Evolutionary conservation across 2,113 vertebrate genomes (phyloP).

Genomic region (Brienomyrus longianalis): DNA sequence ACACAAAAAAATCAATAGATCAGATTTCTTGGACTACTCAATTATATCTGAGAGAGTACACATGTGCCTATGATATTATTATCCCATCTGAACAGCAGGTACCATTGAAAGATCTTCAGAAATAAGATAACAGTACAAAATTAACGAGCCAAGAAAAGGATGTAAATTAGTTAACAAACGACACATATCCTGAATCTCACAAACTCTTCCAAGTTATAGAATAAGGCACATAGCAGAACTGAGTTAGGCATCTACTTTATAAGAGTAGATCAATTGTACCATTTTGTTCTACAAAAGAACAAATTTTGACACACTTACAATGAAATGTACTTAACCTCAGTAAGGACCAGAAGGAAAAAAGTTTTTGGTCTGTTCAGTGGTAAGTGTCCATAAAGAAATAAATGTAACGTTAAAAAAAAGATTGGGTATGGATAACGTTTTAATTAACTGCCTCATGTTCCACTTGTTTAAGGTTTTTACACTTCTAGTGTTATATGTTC

Average conservation of each 20-base stretch:
- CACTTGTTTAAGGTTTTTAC: neutral
- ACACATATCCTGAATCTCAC: conserved; percentile 99
- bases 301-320: conserved; percentile 80
- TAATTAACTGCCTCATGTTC: conserved; percentile 43
- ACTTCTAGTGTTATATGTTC: conserved; percentile 21
- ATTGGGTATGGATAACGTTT: conserved; percentile 43
- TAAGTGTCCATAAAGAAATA: conserved; percentile 84
- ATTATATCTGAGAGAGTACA: conserved; percentile 97
- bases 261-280: conserved; percentile 89
- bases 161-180: conserved; percentile 97
- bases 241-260: conserved; percentile 96
- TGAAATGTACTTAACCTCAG: conserved; percentile 74
- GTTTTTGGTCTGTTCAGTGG: conserved; percentile 95
- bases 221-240: conserved; percentile 99
- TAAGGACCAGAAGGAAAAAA: conserved; percentile 79
- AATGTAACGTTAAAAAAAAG: conserved; percentile 71
- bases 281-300: conserved; percentile 94
- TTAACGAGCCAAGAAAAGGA: conserved; percentile 98
- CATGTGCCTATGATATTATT: conserved; percentile 95
- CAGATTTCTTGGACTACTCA: conserved; percentile 93
- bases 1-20: conserved; percentile 97
- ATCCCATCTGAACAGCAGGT: conserved; percentile 90
- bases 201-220: conserved; percentile 97
- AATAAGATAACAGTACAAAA: conserved; percentile 99
- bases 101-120: conserved; percentile 98